Evolutionary conservation across 2,888 invertebrate species (phyloP).

Genomic region (Oxystoma pomonae): DNA sequence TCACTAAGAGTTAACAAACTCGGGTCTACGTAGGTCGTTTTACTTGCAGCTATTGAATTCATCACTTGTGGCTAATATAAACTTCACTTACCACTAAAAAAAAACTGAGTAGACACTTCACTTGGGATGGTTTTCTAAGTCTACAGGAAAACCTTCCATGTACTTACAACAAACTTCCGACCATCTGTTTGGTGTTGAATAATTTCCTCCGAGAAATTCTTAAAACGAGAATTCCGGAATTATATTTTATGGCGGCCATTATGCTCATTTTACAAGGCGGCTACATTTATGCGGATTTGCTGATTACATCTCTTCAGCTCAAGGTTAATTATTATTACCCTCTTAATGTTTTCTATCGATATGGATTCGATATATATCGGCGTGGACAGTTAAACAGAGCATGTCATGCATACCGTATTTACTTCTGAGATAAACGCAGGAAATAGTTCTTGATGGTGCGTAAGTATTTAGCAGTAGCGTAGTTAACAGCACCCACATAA

Average conservation of each 20-base stretch:
- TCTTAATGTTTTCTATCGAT: neutral
- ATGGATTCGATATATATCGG: neutral
- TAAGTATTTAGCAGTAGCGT: neutral
- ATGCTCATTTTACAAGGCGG: conserved; percentile 7
- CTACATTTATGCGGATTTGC: conserved; percentile 5
- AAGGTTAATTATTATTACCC: conserved; percentile 12
- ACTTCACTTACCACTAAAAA: no score
- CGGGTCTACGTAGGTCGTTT: no score
- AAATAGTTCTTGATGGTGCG: neutral
- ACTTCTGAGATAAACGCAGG: neutral
- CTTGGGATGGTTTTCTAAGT: no score
- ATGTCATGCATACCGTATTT: neutral
- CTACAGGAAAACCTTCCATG: neutral
- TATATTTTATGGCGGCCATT: neutral
- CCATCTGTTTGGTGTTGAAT: neutral
- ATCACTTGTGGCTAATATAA: no score
- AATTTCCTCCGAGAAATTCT: neutral
- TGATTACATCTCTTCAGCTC: conserved; percentile 11
- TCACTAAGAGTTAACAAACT: no score
- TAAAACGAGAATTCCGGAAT: neutral
- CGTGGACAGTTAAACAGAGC: neutral
- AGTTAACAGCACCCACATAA: no score
- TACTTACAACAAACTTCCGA: neutral
- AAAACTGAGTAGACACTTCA: no score
- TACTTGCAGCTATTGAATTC: no score